A percentile compares a stretch with the other conserved stretches of the same genome.
Evolutionary conservation across 1,140 invertebrate genomes (phyloP).

Genomic region (Magallana gigas): DNA sequence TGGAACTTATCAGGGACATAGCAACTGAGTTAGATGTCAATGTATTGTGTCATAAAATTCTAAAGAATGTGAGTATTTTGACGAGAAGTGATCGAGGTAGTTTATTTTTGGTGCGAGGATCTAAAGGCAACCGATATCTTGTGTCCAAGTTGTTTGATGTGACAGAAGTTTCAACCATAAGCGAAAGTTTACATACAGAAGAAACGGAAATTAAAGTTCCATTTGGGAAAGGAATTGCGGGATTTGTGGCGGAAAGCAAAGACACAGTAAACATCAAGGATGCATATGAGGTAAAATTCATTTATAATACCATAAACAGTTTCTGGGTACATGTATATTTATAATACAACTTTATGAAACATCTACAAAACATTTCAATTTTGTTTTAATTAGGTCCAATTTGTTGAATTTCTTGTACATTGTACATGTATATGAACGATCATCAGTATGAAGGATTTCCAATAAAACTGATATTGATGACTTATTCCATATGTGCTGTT

Average conservation of each 20-base stretch:
- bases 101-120: slow-evolving; percentile 92
- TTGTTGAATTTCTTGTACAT: too few relatives aligned
- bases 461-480: too few relatives aligned
- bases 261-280: slow-evolving; percentile 96
- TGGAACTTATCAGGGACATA: slow-evolving; percentile 97
- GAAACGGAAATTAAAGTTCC: slow-evolving; percentile 79
- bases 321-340: too few relatives aligned
- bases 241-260: slow-evolving; percentile 94
- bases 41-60: slow-evolving; percentile 96
- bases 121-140: slow-evolving; percentile 82
- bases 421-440: too few relatives aligned
- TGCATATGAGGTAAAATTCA: slow-evolving; percentile 90
- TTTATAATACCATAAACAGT: too few relatives aligned
- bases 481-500: too few relatives aligned
- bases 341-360: too few relatives aligned
- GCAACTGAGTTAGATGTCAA: slow-evolving; percentile 96
- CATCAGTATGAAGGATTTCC: too few relatives aligned
- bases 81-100: slow-evolving; percentile 96
- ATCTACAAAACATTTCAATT: too few relatives aligned
- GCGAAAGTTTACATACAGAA: slow-evolving; percentile 83
- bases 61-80: slow-evolving; percentile 95
- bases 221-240: slow-evolving; percentile 92
- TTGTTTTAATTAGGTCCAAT: too few relatives aligned
- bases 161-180: slow-evolving; percentile 83
- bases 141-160: slow-evolving; percentile 97